phyloP scores from a whole-genome alignment of 2,797 vertebrate species.

The Hemitrygon akajei region DNA sequence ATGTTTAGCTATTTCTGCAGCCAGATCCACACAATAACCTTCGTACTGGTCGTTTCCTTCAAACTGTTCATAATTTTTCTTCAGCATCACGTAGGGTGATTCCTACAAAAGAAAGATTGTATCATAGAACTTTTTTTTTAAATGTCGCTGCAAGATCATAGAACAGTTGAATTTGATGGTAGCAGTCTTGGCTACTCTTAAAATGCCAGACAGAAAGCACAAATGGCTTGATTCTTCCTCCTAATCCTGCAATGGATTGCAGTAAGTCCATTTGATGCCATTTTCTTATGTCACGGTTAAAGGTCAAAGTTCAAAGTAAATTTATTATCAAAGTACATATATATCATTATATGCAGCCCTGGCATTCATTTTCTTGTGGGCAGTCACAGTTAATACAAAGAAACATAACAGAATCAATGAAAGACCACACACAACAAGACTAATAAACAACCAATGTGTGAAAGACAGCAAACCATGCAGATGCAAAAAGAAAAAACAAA shows the following conservation, averaged over 20 bases:
- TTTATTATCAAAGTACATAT: no score
- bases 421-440: no score
- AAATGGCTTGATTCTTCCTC: background rate
- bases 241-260: background rate
- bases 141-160: background rate
- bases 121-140: background rate
- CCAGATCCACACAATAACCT: constrained; percentile 96
- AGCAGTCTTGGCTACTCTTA: background rate
- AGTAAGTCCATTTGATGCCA: background rate
- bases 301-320: no score
- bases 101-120: constrained; percentile 62
- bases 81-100: constrained; percentile 97
- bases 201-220: background rate
- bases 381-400: no score
- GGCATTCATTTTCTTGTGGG: no score
- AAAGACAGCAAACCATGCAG: no score
- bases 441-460: no score
- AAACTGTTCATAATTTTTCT: constrained; percentile 93
- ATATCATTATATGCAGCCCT: no score
- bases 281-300: background rate
- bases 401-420: no score
- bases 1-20: constrained; percentile 97
- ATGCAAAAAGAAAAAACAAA: no score
- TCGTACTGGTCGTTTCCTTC: constrained; percentile 94
- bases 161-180: background rate